Evolutionary conservation across 2,888 invertebrate species (phyloP), one percentile per base, ranked within the genome.

Genomic region (Drosophila koepferae): DNA sequence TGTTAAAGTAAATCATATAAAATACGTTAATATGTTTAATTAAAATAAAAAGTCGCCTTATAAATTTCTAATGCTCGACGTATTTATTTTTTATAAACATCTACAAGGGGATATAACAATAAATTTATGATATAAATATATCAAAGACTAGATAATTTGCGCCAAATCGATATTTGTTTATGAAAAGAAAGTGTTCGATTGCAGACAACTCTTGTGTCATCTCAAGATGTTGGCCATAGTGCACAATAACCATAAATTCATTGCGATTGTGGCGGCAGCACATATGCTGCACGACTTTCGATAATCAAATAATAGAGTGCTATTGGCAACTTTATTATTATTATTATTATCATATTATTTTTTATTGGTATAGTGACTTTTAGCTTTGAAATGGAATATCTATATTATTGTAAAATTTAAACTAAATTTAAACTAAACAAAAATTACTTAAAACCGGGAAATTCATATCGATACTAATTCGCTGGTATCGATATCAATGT

Each of bases 401-500:
- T 5, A 16, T 46, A 53, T 36, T 8, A 20, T 20, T 23, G 4
- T 20, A 54, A 54, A 16, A 23, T 20, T 23, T 0, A 38, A 53
- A 20, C 8, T 7, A 18, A 34, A 18, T 23, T 49, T 18, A 51
- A 18, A 18, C 1, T 3, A 3, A 16, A 38, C 20, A 16, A 2
- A 36, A 12, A 28, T 7, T 3, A 9, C 40, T 16, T 12, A 23
- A 14, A n/a, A 23, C 6, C 3, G n/a, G 10, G 9, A 31, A 18
- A 12, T 38, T 0, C 14, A 5, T 61, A 78, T 79, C 80, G 80
- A 70, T 65, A 63, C 31, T 64, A 46, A 49, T 53, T 68, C 74
- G 64, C 63, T 54, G 41, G 40, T 69, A 56, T 66, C 63, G 69
- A 63, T 63, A 63, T 64, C 43, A 53, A 54, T 59, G 2, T 54